Base-by-base conservation (phyloP, 2,797 vertebrate species). In the Scleropages formosus region DNA sequence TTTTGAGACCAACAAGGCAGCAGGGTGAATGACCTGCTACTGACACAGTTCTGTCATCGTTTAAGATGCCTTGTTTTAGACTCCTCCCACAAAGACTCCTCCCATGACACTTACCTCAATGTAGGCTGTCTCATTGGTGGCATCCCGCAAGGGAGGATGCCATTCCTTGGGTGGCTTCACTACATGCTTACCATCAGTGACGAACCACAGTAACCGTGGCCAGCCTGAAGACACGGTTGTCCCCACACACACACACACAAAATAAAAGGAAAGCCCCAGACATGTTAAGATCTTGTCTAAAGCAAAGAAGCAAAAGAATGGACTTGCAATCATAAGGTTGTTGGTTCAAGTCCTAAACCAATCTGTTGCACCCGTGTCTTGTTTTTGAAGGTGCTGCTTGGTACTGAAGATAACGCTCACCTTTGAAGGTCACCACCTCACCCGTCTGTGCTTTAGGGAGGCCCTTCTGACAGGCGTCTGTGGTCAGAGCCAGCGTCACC, bases 391-490 rank as follows among this genome's bases (percentile, higher is more conserved):
- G 31, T 39, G 31, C 31, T 39, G 31, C 31, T 39, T 39, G 2
- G 39, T 39, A 39, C 39, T 2, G 2, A 39, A 81, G 73, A 80
- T 59, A 78, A 6, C 74, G n/a, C 64, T 24, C 86, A 98, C 96
- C 97, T 95, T 95, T 98, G 87, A 98, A 98, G 0, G 94, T 92
- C 10, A 93, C 95, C 71, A 98, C 96, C 78, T 98, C 96, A 1
- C 97, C 97, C 0, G 95, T 96, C 84, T 95, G 96, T 76, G 96
- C 94, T 92, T 98, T 98, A 15, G 97, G 97, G 64, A 98, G 91
- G 64, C 97, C 97, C 74, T 98, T 98, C 87, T 98, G 97, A 89
- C 97, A 98, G 61, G 94, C 96, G 0, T 98, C 97, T 7, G 96
- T 96, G 82, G 97, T 98, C 84, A 98, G 89, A 51, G 96, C 97